phyloP scores from a whole-genome alignment of 2,888 invertebrate genomes.

The Scaptomyza polygonia region DNA sequence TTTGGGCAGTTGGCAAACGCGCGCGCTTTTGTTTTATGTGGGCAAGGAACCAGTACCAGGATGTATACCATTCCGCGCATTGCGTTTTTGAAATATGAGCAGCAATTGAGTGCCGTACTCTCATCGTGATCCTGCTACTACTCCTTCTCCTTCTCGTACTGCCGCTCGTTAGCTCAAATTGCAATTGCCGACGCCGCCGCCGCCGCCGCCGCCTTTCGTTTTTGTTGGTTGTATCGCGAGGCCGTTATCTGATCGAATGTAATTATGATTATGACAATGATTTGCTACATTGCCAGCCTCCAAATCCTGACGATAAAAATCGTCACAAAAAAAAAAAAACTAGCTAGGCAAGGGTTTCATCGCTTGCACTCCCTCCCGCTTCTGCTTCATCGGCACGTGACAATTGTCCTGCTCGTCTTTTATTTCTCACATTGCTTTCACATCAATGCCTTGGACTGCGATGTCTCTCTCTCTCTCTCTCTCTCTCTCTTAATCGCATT shows the following conservation, averaged over 20 bases:
- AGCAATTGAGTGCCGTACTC: conserved; percentile 61
- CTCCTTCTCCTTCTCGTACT: conserved; percentile 10
- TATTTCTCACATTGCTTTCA: conserved; percentile 33
- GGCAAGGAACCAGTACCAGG: conserved; percentile 34
- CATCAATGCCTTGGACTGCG: conserved; percentile 55
- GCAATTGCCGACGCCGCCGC: too few species aligned
- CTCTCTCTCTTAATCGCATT: conserved; percentile 69
- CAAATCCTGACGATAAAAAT: conserved; percentile 49
- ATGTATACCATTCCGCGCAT: conserved; percentile 17
- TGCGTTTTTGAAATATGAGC: conserved; percentile 70
- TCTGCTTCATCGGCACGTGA: conserved; percentile 62
- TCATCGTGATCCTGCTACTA: conserved; percentile 9
- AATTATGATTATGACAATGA: conserved; percentile 80
- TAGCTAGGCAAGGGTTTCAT: conserved; percentile 51
- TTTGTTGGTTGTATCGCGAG: conserved; percentile 18
- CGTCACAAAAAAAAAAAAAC: conserved; percentile 33
- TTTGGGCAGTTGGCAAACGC: conserved; percentile 57
- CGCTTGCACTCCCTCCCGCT: too few species aligned
- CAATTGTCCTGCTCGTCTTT: conserved; percentile 53
- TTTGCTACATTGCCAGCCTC: conserved; percentile 67
- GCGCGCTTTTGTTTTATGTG: conserved; percentile 70
- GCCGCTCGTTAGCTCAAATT: conserved; percentile 73
- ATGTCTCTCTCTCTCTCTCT: too few species aligned
- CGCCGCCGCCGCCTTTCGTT: conserved; percentile 49
- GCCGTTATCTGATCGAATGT: conserved; percentile 77